phyloP scores from a whole-genome alignment of 2,113 vertebrate species.

The Jacana jacana region DNA sequence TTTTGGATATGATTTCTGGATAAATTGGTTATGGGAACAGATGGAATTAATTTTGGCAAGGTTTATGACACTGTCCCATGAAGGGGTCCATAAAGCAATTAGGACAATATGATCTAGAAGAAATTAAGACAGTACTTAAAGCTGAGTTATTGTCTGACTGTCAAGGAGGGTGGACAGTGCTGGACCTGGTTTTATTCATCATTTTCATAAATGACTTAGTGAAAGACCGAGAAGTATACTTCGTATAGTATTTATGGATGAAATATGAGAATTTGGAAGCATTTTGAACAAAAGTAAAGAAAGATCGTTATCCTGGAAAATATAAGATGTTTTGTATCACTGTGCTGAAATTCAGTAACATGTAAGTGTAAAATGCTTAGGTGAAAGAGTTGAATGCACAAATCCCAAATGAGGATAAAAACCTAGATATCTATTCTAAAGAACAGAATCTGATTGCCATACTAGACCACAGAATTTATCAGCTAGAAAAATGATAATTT shows the following conservation, averaged over 20 bases:
- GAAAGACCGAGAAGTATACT: neutral
- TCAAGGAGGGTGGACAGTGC: neutral
- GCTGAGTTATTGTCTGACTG: neutral
- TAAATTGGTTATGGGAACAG: neutral
- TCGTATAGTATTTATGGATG: neutral
- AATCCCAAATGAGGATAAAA: neutral
- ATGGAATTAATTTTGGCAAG: constrained; percentile 38
- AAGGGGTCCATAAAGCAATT: constrained; percentile 2
- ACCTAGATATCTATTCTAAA: neutral
- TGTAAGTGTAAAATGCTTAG: neutral
- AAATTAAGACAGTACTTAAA: neutral
- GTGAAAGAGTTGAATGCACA: neutral
- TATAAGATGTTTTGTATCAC: neutral
- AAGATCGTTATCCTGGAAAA: neutral
- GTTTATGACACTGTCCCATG: constrained; percentile 7
- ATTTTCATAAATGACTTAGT: neutral
- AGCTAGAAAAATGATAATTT: neutral
- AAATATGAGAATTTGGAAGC: neutral
- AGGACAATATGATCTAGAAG: neutral
- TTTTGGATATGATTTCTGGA: constrained; percentile 27
- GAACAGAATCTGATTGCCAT: neutral
- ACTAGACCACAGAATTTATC: neutral
- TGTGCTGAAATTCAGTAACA: neutral
- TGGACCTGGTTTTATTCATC: neutral
- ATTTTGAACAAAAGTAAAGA: neutral